Evolutionary conservation across 2,113 vertebrate genomes (phyloP).

Genomic region (Zosterops lateralis): DNA sequence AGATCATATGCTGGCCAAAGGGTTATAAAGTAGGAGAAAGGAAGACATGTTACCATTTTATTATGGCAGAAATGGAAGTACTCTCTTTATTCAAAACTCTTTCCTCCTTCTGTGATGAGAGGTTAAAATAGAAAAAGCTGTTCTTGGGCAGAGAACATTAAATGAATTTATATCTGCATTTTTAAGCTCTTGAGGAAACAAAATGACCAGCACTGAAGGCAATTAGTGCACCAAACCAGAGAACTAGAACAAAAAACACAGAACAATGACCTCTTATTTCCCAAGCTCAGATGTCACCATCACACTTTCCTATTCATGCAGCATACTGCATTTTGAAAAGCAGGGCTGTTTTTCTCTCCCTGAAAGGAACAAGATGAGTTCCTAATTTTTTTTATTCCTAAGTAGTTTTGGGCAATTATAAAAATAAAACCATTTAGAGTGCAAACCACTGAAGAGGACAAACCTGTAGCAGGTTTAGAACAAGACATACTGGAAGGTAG

Average conservation of each 20-base stretch:
- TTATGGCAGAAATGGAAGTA: background rate
- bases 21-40: background rate
- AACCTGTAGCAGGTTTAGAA: background rate
- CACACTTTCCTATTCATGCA: slow-evolving; percentile 42
- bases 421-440: background rate
- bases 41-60: background rate
- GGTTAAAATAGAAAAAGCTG: background rate
- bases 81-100: background rate
- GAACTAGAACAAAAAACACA: slow-evolving; percentile 11
- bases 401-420: background rate
- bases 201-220: slow-evolving; percentile 11
- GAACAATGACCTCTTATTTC: slow-evolving; percentile 53
- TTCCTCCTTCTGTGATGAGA: background rate
- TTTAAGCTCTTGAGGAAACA: slow-evolving; percentile 19
- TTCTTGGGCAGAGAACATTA: background rate
- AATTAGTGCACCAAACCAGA: background rate
- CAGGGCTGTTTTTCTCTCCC: slow-evolving; percentile 23
- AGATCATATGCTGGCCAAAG: background rate
- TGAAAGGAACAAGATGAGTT: background rate
- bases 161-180: background rate
- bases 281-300: slow-evolving; percentile 54
- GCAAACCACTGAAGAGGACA: background rate
- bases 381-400: background rate
- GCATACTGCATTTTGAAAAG: slow-evolving; percentile 20
- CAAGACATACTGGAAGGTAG: background rate